Evolutionary conservation across 2,113 vertebrate species (phyloP), one percentile per base, ranked within the genome.

Genomic region (Narcine bancroftii): DNA sequence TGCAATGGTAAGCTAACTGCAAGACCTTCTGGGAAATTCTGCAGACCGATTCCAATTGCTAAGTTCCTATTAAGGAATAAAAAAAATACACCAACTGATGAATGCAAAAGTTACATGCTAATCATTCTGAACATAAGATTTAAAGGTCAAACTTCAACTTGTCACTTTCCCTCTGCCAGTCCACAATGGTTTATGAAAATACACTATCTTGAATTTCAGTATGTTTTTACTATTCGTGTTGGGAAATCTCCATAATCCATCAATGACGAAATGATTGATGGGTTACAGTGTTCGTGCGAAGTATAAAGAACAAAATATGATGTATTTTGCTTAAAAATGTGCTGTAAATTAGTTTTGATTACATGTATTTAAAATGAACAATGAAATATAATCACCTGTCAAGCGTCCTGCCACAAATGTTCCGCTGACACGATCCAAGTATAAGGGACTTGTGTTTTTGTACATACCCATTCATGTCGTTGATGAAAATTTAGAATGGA

Each of bases 21-120:
- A 79, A 99, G 95, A 83, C 99, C 99, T 95, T 99, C 99, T 0
- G 98, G 99, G 95, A 99, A 99, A 93, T 99, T 99, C 95, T 99
- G 99, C 93, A 99, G 99, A 89, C 98, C 99, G 6, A 99, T 99
- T 87, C 98, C 99, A 21, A 99, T 95, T 10, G 99, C 99, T 92
- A 99, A 93, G 77, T 99, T 99, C 95, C 99, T 99, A 93, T 92
- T 92, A 9, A 92, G 75, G 92, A 92, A 92, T 89, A 92, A 42
- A 92, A 83, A 33, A 92, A 65, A 26, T 92, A 6, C 6, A 56
- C 11, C 50, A 63, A 76, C 26, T 19, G 56, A 69, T 4, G 42
- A 33, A 85, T 29, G 81, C 66, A 69, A n/a, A 60, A 63, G 15
- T 60, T 60, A 53, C 33, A 24, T 13, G 19, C 10, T 75, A 2